A percentile compares a stretch with the other conserved stretches of the same genome.
Evolutionary conservation across 2,113 vertebrate genomes (phyloP).

Genomic region (Sminthopsis crassicaudata): DNA sequence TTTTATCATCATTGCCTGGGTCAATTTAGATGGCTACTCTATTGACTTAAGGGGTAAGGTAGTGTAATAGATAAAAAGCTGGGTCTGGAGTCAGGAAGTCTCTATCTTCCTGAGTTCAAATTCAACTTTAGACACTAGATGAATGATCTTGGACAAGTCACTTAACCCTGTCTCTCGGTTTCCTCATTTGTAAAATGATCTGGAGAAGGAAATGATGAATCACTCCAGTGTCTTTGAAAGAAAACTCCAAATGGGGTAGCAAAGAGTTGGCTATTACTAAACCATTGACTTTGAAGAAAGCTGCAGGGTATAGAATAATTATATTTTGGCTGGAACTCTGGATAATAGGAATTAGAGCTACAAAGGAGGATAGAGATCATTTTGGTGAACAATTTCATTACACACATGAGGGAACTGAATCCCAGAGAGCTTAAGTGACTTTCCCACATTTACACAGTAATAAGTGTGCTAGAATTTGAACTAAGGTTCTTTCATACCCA

Average conservation of each 20-base stretch:
- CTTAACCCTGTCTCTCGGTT: not conserved
- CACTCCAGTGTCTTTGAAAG: not conserved
- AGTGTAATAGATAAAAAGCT: not conserved
- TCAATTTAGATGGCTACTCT: not conserved
- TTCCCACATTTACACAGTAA: not conserved
- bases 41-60: constrained; percentile 7
- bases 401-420: not conserved
- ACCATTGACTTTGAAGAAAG: not conserved
- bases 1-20: not conserved
- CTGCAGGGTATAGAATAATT: not conserved
- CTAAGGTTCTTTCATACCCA: not conserved
- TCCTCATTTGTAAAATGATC: not conserved
- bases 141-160: not conserved
- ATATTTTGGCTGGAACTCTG: not conserved
- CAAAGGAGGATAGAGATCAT: not conserved
- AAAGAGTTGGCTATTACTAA: not conserved
- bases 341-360: not conserved
- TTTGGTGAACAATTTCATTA: not conserved
- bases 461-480: not conserved
- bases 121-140: not conserved
- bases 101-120: not conserved
- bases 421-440: not conserved
- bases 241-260: not conserved
- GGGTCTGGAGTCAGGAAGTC: not conserved
- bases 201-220: not conserved